Evolutionary conservation across 2,888 invertebrate species (phyloP), one percentile per base, ranked within the genome.

Genomic region (Sinopyrophorus schimmeli): DNA sequence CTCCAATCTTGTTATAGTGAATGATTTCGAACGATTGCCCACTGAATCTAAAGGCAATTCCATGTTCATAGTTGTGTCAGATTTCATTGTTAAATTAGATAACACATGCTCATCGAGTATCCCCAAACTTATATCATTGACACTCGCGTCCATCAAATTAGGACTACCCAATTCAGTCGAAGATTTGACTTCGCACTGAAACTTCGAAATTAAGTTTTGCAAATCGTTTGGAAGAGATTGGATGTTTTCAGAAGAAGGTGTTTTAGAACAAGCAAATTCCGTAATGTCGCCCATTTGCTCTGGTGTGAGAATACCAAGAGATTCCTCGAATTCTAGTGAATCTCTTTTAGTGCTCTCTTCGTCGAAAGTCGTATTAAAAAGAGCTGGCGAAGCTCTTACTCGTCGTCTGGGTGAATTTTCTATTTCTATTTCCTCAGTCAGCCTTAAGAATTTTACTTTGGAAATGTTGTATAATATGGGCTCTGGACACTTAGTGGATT

Each of bases 271-370:
- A 5, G 59, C 49, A 42, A 65, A 62, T 27, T 47, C 57, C 55
- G 81, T 77, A 64, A 80, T 80, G 63, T 82, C 82, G 59, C 80
- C 86, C 89, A 92, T 91, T 73, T 92, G 91, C 74, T 91, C 90
- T 0, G 92, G 91, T 5, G 92, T 91, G 53, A 93, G 76, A 62
- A 92, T 92, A 3, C 92, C 92, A 60, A 92, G 76, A 63, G 89
- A 89, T 68, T 92, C 91, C 65, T 91, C 85, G 66, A 81, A 75
- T 59, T 86, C 91, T 61, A 89, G 81, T 1, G 91, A 92, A 68
- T 88, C 87, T 67, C 89, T 85, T 70, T 89, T 89, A 23, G 62
- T 69, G 5, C 55, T 61, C 3, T 66, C 67, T 6, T 69, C 69
- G 5, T 63, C 65, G 6, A 48, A 47, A 4, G 44, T 26, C 10